Percentiles rank a stretch among this genome's conserved stretches.
Conservation (phyloP, 2,113 vertebrate species). For the Hippocampus barbouri region DNA sequence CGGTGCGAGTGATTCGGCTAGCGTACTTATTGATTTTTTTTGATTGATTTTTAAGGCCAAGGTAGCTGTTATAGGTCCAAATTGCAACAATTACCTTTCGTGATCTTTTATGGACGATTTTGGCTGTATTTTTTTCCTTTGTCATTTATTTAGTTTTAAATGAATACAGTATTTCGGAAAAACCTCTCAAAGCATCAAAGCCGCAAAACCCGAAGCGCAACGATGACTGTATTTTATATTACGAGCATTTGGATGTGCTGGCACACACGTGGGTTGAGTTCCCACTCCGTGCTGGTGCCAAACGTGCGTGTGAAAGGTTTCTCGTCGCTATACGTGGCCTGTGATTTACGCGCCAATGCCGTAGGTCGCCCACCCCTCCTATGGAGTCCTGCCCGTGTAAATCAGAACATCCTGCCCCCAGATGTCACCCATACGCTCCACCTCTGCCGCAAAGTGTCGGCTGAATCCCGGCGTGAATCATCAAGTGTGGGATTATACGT, state of each 20-base stretch:
- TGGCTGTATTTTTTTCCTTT: no score
- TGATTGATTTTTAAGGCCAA: not conserved
- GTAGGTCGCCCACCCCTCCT: not conserved
- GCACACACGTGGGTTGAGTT: not conserved
- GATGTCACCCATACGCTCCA: conserved; percentile 58
- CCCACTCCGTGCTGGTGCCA: no score
- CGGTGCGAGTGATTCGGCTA: not conserved
- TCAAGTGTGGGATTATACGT: conserved; percentile 55
- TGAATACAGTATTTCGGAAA: no score
- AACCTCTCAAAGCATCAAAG: no score
- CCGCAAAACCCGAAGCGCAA: no score
- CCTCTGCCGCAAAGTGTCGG: conserved; percentile 43
- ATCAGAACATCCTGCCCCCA: conserved; percentile 53
- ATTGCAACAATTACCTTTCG: not conserved
- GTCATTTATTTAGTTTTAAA: no score
- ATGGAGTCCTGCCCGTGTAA: not conserved
- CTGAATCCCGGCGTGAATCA: conserved; percentile 57
- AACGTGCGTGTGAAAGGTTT: no score
- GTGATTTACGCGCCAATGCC: not conserved
- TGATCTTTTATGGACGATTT: no score
- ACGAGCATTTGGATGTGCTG: not conserved
- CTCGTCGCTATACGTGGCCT: not conserved
- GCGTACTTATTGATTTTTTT: not conserved
- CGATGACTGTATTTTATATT: not conserved
- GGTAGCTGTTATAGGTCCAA: not conserved